Evolutionary conservation across 37 sponge, comb jelly and placozoan genomes (phyloP).

Genomic region (Geodia barretti): DNA sequence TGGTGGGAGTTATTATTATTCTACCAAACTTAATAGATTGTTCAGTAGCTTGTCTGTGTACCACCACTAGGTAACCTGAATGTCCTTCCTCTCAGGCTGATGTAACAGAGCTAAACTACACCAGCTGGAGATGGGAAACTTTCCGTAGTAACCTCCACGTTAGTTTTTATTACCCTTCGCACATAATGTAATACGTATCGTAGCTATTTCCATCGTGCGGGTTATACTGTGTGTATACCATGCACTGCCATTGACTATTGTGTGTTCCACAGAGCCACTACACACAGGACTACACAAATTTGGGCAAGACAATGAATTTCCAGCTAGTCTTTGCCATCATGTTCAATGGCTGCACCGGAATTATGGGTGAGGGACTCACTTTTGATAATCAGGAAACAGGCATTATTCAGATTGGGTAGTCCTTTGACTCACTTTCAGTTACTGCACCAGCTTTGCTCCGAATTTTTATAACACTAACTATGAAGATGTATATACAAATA

Average conservation of each 20-base stretch:
- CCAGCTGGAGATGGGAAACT: conserved; percentile 65
- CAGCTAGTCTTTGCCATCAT: conserved; percentile 88
- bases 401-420: too few relatives aligned
- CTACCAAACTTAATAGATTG: too few relatives aligned
- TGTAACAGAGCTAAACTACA: conserved; percentile 32
- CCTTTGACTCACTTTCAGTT: too few relatives aligned
- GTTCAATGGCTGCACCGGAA: conserved; percentile 97
- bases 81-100: background rate
- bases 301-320: conserved; percentile 32
- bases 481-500: too few relatives aligned
- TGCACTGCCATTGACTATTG: background rate
- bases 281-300: conserved; percentile 61
- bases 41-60: too few relatives aligned
- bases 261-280: conserved; percentile 53
- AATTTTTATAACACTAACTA: too few relatives aligned
- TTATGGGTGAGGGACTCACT: conserved; percentile 91
- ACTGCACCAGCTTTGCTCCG: too few relatives aligned
- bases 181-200: background rate
- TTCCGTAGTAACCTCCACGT: conserved; percentile 54
- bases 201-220: background rate
- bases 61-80: too few relatives aligned
- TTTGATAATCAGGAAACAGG: too few relatives aligned
- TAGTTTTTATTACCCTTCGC: background rate
- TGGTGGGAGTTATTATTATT: background rate
- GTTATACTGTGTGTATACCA: background rate